Evolutionary conservation across 2,113 vertebrate species (phyloP), one percentile per base, ranked within the genome.

Genomic region (Suncus etruscus): DNA sequence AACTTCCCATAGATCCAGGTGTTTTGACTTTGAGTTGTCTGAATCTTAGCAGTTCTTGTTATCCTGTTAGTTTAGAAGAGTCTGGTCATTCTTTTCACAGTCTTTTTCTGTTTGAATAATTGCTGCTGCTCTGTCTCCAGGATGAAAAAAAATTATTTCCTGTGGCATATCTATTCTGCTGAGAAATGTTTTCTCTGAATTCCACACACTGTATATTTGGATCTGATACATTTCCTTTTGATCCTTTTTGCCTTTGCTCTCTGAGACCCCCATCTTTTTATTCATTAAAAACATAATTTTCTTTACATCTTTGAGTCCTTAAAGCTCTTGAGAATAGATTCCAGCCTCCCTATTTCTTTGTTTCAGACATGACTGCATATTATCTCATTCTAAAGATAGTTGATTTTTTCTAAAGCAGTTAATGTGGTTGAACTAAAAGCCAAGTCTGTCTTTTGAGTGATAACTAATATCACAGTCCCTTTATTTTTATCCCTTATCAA

Each of bases 291-390:
- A 1, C 68, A n/a, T 14, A 15, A 80, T 76, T 80, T 84, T 54
- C 74, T 90, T 87, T 87, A 76, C 29, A 58, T 86, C 54, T 87
- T 80, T 45, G 32, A 45, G 8, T 74, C 70, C 39, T 45, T 29
- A 32, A 27, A 32, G 81, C 50, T 58, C 32, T 87, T 79, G 58
- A 76, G 47, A 89, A 58, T 45, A 58, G 8, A n/a, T 39, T 25
- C 85, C n/a, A 22, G n/a, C 54, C 84, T 91, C 83, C 8, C 50
- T 54, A 25, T 89, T 86, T 80, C 68, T 70, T 65, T 66, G 24
- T 76, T 91, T 89, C 32, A 54, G 54, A 45, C 24, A 32, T 72
- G 24, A 72, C 70, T 65, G 50, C 66, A 12, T 77, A 14, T 83
- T 51, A 47, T 66, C 61, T 24, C 51, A 63, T 50, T 73, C 65